A percentile compares a stretch with the other conserved stretches of the same genome.
phyloP scores from a whole-genome alignment of 2,113 vertebrate species.

The Lonchura striata region DNA sequence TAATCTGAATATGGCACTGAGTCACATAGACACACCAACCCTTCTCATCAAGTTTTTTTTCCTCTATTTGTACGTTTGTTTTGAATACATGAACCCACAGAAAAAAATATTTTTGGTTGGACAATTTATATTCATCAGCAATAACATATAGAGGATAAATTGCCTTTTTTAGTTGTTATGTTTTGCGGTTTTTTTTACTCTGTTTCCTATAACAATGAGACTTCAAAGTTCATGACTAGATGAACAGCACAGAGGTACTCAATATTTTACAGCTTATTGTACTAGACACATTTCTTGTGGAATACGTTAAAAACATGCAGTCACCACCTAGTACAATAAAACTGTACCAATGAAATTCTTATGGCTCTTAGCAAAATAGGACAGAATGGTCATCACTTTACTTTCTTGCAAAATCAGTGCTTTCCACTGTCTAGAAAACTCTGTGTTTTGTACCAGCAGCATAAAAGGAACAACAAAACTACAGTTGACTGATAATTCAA shows the following conservation, averaged over 20 bases:
- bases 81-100: not conserved
- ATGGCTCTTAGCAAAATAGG: not conserved
- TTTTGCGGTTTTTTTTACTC: not conserved
- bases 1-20: constrained; percentile 60
- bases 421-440: not conserved
- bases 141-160: not conserved
- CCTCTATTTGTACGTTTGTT: not conserved
- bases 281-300: not conserved
- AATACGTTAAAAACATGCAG: not conserved
- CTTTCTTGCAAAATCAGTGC: not conserved
- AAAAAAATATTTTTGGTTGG: not conserved
- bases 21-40: constrained; percentile 7
- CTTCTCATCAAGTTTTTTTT: not conserved
- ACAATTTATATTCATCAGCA: not conserved
- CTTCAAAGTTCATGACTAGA: not conserved
- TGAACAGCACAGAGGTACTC: not conserved
- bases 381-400: not conserved
- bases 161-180: not conserved
- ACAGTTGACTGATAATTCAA: not conserved
- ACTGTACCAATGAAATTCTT: not conserved
- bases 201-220: not conserved
- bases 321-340: not conserved
- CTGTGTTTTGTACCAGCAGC: not conserved
- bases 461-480: not conserved
- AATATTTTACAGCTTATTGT: not conserved